Conservation (phyloP, 2,888 invertebrate species). For the Eupithecia abbreviata region DNA sequence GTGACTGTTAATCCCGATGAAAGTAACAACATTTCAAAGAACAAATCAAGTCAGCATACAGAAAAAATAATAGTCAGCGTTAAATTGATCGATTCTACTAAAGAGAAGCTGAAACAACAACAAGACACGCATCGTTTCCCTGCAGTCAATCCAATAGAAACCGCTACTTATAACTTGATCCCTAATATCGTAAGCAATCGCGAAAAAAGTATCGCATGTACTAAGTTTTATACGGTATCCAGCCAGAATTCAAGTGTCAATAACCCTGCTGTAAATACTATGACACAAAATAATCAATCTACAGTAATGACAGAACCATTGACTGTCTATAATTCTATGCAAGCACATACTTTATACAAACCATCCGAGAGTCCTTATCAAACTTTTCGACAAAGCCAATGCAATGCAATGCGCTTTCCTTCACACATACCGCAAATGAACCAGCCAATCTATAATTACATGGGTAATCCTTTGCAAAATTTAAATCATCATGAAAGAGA, state of each 20-base stretch:
- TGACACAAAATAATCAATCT: neutral
- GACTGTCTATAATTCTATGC: slow-evolving; percentile 19
- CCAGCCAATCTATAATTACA: neutral
- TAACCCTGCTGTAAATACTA: neutral
- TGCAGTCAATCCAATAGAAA: slow-evolving; percentile 1
- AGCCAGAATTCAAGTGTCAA: neutral
- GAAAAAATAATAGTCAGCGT: neutral
- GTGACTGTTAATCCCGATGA: neutral
- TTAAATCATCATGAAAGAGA: neutral
- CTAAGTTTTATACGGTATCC: neutral
- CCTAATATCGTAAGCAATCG: neutral
- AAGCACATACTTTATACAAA: slow-evolving; percentile 29
- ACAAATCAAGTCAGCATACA: neutral
- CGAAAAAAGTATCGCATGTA: neutral
- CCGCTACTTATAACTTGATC: neutral
- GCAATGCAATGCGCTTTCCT: neutral
- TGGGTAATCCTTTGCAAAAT: neutral
- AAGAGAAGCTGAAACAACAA: neutral
- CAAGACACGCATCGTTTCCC: neutral
- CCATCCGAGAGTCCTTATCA: slow-evolving; percentile 7
- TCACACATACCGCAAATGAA: neutral
- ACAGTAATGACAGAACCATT: slow-evolving; percentile 6
- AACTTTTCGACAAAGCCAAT: neutral
- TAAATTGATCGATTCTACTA: neutral
- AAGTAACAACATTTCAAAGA: neutral